Conservation (phyloP, 2,797 vertebrate species). For the Adelosebastes latens region DNA sequence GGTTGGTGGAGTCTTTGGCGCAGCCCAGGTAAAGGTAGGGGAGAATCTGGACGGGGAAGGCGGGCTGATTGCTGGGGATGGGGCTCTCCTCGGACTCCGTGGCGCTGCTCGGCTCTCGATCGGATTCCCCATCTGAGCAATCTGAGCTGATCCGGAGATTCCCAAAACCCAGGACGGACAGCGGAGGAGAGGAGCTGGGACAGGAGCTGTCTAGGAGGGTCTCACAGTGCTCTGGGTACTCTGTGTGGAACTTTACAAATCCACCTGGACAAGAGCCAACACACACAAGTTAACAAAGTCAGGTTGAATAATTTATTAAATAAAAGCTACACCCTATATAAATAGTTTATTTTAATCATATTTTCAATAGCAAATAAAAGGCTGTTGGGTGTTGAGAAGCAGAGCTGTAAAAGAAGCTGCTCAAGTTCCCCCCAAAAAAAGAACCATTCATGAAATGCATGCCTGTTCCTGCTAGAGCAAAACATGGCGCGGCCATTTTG, state of each 20-base stretch:
- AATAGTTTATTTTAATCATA: background rate
- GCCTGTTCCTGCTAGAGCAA: constrained; percentile 73
- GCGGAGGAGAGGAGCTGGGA: constrained; percentile 90
- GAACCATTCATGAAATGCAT: constrained; percentile 76
- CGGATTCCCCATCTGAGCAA: constrained; percentile 96
- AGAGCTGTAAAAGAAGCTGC: constrained; percentile 6
- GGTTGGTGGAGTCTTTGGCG: constrained; percentile 97
- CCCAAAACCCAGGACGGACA: constrained; percentile 92
- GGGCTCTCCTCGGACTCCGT: constrained; percentile 97
- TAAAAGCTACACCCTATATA: background rate
- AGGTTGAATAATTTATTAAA: background rate
- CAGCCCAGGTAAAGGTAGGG: constrained; percentile 98
- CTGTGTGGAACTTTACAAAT: constrained; percentile 96
- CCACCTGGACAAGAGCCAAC: constrained; percentile 84
- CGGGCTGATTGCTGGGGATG: constrained; percentile 93
- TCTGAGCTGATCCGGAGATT: constrained; percentile 97
- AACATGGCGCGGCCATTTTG: constrained; percentile 82
- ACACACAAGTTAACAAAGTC: constrained; percentile 22
- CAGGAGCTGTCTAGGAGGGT: constrained; percentile 94
- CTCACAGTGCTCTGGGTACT: constrained; percentile 94
- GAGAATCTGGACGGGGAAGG: constrained; percentile 97
- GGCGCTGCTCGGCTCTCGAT: constrained; percentile 93
- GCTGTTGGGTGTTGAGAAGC: background rate
- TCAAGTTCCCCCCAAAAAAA: constrained; percentile 15
- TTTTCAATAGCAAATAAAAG: background rate